Conservation (phyloP, 2,113 vertebrate genomes). For the Eptesicus fuscus region DNA sequence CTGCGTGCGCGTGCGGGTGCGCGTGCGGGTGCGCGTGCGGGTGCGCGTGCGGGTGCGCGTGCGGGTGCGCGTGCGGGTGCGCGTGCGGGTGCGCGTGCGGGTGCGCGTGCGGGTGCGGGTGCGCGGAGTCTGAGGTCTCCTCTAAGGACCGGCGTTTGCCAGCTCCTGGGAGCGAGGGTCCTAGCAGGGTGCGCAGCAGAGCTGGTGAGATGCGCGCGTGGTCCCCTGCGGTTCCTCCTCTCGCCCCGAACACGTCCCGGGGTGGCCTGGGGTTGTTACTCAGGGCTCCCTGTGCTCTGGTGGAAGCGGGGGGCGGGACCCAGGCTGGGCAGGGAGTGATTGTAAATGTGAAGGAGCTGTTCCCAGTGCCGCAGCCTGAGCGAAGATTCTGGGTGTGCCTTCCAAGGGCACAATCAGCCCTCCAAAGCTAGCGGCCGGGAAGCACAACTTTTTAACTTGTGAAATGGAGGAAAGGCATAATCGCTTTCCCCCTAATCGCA, state of each 20-base stretch:
- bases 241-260: fast-evolving
- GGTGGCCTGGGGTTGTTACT: not conserved
- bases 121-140: fast-evolving
- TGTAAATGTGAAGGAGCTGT: not conserved
- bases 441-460: not conserved
- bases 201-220: not conserved
- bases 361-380: not conserved
- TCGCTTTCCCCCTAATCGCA: not conserved
- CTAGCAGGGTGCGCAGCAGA: not conserved
- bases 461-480: not conserved
- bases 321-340: not conserved
- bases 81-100: no score
- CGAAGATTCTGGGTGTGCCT: not conserved
- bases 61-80: fast-evolving
- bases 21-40: fast-evolving
- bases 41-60: fast-evolving
- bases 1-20: fast-evolving
- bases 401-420: not conserved
- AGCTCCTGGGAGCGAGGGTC: fast-evolving
- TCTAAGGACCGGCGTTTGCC: fast-evolving
- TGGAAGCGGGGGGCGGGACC: no score
- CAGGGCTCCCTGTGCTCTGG: not conserved
- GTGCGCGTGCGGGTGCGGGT: fast-evolving
- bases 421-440: not conserved
- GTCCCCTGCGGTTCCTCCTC: fast-evolving